Evolutionary conservation across 2,113 vertebrate species (phyloP).

Genomic region (Mustelus asterias): DNA sequence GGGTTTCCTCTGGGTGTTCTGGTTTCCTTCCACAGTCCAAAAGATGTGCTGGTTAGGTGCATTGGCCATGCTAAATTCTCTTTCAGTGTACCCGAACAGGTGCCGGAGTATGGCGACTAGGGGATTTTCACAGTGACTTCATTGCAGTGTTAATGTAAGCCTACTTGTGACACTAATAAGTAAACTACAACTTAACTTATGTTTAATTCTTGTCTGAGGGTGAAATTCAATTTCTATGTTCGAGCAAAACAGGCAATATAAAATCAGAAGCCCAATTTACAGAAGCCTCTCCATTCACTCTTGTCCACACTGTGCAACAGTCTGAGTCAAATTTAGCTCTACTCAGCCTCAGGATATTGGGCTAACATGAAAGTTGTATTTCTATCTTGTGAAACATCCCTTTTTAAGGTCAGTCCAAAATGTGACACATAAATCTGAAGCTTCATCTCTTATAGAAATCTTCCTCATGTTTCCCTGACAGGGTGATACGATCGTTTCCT

Average conservation of each 20-base stretch:
- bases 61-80: no score
- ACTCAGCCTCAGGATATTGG: background rate
- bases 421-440: background rate
- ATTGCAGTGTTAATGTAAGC: no score
- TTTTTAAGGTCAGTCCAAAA: background rate
- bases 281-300: background rate
- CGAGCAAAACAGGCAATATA: background rate
- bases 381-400: background rate
- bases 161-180: no score
- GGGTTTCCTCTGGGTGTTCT: no score
- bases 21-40: no score
- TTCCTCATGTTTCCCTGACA: constrained; percentile 40
- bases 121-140: no score
- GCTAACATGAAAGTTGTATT: background rate
- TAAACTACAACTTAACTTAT: no score
- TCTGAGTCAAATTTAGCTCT: background rate
- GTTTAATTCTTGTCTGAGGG: background rate
- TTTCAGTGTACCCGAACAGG: no score
- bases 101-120: no score
- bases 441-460: background rate
- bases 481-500: constrained; percentile 66
- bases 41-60: no score
- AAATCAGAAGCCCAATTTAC: background rate
- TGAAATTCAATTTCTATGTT: background rate
- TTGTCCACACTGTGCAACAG: background rate